Evolutionary conservation across 2,797 vertebrate genomes (phyloP).

Genomic region (Zalophus californianus): DNA sequence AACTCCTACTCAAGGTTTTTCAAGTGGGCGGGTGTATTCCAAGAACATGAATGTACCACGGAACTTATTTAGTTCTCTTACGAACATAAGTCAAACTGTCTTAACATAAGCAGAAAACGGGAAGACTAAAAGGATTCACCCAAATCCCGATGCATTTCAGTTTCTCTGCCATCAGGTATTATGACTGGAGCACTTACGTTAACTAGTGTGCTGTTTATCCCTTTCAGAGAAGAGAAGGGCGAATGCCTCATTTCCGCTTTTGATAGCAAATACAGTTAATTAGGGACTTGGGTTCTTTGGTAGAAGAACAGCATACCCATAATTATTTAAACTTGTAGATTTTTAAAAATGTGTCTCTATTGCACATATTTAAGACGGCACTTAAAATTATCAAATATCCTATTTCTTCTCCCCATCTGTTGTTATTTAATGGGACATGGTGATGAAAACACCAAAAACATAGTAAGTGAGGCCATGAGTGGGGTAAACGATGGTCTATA

Average conservation of each 20-base stretch:
- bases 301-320: background rate
- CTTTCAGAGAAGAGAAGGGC: background rate
- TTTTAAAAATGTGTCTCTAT: background rate
- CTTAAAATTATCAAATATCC: background rate
- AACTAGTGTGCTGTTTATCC: background rate
- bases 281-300: background rate
- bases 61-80: background rate
- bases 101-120: background rate
- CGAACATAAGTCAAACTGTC: background rate
- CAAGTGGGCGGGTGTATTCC: background rate
- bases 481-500: background rate
- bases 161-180: background rate
- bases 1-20: slow-evolving; percentile 25
- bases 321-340: slow-evolving; percentile 27
- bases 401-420: background rate
- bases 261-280: background rate
- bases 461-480: background rate
- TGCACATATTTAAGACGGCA: background rate
- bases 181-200: background rate
- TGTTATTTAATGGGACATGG: slow-evolving; percentile 11
- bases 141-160: background rate
- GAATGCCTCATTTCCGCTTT: background rate
- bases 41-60: background rate
- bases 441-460: slow-evolving; percentile 22
- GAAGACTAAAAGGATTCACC: background rate